Evolutionary conservation across 1,140 invertebrate species (phyloP).

Genomic region (Ooceraea biroi): DNA sequence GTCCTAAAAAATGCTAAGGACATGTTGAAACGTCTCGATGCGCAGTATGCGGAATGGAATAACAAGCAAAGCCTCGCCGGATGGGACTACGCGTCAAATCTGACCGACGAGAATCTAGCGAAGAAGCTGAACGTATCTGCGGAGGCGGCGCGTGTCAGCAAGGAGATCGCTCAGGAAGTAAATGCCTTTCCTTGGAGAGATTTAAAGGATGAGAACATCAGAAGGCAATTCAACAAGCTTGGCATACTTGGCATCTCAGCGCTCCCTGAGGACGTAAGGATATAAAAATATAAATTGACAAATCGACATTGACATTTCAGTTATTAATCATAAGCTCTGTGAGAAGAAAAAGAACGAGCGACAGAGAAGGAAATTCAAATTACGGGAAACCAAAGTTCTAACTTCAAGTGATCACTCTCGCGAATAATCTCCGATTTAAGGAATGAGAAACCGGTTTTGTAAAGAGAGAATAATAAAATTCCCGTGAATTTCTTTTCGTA

Average conservation of each 20-base stretch:
- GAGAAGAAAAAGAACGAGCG: background rate
- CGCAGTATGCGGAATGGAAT: constrained; percentile 86
- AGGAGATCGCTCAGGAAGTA: constrained; percentile 87
- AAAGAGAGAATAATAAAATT: too few relatives aligned
- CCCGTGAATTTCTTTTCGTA: background rate
- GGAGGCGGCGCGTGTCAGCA: constrained; percentile 79
- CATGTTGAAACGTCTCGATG: constrained; percentile 88
- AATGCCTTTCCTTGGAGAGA: constrained; percentile 89
- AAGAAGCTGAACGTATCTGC: constrained; percentile 85
- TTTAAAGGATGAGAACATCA: constrained; percentile 88
- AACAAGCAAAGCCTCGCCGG: constrained; percentile 87
- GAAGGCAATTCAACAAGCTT: constrained; percentile 89
- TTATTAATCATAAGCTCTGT: background rate
- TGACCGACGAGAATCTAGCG: constrained; percentile 90
- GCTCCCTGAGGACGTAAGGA: constrained; percentile 88
- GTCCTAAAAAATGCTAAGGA: constrained; percentile 83
- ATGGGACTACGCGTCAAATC: constrained; percentile 92
- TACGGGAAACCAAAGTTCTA: background rate
- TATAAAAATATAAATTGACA: background rate
- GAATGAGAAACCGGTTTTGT: too few relatives aligned
- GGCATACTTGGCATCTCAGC: constrained; percentile 90
- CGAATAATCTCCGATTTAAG: too few relatives aligned
- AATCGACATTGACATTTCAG: too few relatives aligned
- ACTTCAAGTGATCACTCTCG: background rate
- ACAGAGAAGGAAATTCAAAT: background rate